Evolutionary conservation across 2,113 vertebrate genomes (phyloP).

Genomic region (Colistium nudipinnis): DNA sequence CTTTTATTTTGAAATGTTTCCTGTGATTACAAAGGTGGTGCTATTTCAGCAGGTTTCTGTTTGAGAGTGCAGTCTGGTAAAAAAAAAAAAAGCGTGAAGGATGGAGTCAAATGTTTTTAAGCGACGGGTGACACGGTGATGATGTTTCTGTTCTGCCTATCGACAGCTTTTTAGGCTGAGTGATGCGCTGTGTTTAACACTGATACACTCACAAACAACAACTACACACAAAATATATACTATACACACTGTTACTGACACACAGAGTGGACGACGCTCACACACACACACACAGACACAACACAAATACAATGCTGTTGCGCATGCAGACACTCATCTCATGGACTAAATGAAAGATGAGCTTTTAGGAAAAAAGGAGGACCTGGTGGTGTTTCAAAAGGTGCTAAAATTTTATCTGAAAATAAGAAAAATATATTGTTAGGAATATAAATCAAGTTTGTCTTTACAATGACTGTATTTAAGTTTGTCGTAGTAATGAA

Average conservation of each 20-base stretch:
- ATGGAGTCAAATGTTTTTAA: constrained; percentile 54
- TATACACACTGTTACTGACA: constrained; percentile 77
- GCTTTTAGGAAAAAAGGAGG: constrained; percentile 85
- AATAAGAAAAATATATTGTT: constrained; percentile 94
- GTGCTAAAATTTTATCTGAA: constrained; percentile 99
- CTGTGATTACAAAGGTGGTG: background rate
- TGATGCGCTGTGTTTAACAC: constrained; percentile 73
- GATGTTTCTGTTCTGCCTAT: constrained; percentile 77
- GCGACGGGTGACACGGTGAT: constrained; percentile 73
- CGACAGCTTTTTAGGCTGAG: constrained; percentile 80
- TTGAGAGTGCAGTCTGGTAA: constrained; percentile 63
- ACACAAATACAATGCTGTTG: constrained; percentile 78
- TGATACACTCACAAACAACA: constrained; percentile 65
- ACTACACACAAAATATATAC: too few species aligned
- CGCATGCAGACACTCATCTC: constrained; percentile 83
- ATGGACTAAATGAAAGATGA: constrained; percentile 80
- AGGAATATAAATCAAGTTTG: constrained; percentile 90
- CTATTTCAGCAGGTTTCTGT: constrained; percentile 50
- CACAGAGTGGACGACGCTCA: constrained; percentile 55
- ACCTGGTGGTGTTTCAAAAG: constrained; percentile 89
- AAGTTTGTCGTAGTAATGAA: constrained; percentile 97
- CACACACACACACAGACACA: constrained; percentile 51
- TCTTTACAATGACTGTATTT: constrained; percentile 99
- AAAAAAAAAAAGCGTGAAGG: constrained; percentile 43
- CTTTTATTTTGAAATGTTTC: background rate